Conservation (phyloP, 1,140 invertebrate species). For the Leptoteleia sp. region DNA sequence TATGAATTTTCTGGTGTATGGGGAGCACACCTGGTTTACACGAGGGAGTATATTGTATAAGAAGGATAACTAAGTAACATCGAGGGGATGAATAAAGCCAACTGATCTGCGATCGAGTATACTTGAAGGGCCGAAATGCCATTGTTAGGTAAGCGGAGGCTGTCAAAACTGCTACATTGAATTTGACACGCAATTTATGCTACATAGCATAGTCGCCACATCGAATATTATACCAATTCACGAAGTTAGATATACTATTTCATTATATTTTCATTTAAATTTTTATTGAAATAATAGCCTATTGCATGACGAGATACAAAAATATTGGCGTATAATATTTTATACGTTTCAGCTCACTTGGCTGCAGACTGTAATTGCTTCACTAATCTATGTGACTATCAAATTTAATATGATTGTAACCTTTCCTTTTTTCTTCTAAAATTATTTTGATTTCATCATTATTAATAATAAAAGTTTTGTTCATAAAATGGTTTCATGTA, state of each 20-base stretch:
- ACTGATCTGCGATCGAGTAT: slow-evolving; percentile 76
- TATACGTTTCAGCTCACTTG: neutral
- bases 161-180: slow-evolving; percentile 76
- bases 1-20: slow-evolving; percentile 51
- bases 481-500: too few relatives aligned
- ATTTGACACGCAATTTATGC: slow-evolving; percentile 75
- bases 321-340: slow-evolving; percentile 31
- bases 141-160: slow-evolving; percentile 73
- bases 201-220: slow-evolving; percentile 23
- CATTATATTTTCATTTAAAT: slow-evolving; percentile 51
- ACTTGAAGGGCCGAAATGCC: slow-evolving; percentile 59
- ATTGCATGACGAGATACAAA: slow-evolving; percentile 18
- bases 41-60: slow-evolving; percentile 66
- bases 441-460: slow-evolving; percentile 38
- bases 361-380: slow-evolving; percentile 10
- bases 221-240: slow-evolving; percentile 31
- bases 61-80: slow-evolving; percentile 67
- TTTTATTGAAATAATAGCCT: slow-evolving; percentile 22
- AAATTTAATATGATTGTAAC: too few relatives aligned
- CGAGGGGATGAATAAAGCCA: slow-evolving; percentile 73
- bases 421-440: slow-evolving; percentile 19
- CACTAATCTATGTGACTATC: too few relatives aligned
- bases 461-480: too few relatives aligned
- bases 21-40: slow-evolving; percentile 66
- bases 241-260: slow-evolving; percentile 42